Base-by-base conservation (phyloP, 2,888 invertebrate genomes). In the Eurytoma californica region DNA sequence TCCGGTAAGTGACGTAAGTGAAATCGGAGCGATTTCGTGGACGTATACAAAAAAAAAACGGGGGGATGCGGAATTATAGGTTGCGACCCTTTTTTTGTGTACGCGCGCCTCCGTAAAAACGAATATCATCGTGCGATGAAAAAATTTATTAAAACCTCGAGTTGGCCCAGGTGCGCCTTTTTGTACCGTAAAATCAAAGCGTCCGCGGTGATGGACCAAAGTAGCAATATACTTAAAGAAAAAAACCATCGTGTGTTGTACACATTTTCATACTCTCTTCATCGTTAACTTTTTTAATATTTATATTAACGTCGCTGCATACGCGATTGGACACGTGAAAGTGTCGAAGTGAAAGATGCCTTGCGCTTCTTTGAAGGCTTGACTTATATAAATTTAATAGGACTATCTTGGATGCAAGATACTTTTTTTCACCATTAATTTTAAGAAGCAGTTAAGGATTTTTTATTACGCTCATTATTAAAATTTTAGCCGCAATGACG, bases 21-120 rank as follows among this genome's bases (percentile, higher is more conserved):
- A 73, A 79, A 79, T 74, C 66, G 60, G 69, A 68, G 63, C 78
- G 73, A 77, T 60, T 72, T 51, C 47, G 67, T 28, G 58, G 63
- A 18, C 14, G 30, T 13, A 7, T 18, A 53, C 47, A 65, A 65
- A 60, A 61, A 16, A 39, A 24, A 51, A 13, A 67, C 12, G n/a
- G 3, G 49, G 24, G 49, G 49, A 18, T 53, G 16, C 20, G 53
- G 55, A 69, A 77, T 70, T 65, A 68, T n/a, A 55, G 28, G 60
- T 5, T 61, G 12, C 24, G n/a, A 39, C 39, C 39, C 9, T 39
- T 39, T 39, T 51, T 57, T 69, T 24, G 14, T 30, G 28, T 47
- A 28, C 28, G n/a, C 20, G 39, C 16, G 72, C 4, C 7, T 9
- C 24, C 12, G 60, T 60, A n/a, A 67, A 75, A 75, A 68, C 30